These are phyloP conservation scores for Hiodon tergisus DNA, from an alignment of 2,113 vertebrate species.

Conservation along the genomic window DNA sequence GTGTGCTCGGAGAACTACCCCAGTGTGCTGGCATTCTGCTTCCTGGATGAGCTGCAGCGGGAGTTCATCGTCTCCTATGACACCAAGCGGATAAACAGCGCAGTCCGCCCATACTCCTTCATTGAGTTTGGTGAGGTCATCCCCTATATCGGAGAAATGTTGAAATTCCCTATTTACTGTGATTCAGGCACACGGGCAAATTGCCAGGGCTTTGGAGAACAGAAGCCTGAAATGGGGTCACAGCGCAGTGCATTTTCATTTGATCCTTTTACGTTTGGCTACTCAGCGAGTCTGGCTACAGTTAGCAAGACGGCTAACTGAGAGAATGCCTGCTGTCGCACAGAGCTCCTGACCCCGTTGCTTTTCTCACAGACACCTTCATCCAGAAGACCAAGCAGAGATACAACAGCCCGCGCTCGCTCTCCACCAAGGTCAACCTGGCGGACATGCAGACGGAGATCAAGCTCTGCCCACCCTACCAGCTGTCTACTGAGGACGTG, in stretches of 20 bases:
- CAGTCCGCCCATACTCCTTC: conserved; percentile 89
- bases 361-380: conserved; percentile 74
- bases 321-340: not conserved
- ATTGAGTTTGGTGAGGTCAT: conserved; percentile 90
- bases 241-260: too few relatives aligned
- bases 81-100: conserved; percentile 76
- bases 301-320: too few relatives aligned
- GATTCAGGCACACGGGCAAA: too few relatives aligned
- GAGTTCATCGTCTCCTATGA: conserved; percentile 94
- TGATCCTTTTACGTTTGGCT: too few relatives aligned
- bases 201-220: too few relatives aligned
- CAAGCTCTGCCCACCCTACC: conserved; percentile 87
- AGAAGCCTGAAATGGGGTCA: too few relatives aligned
- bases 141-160: too few relatives aligned
- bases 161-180: too few relatives aligned
- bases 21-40: conserved; percentile 90
- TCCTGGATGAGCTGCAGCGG: conserved; percentile 94
- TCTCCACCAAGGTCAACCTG: conserved; percentile 93
- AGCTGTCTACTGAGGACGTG: conserved; percentile 80
- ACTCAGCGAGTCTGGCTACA: too few relatives aligned
- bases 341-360: not conserved
- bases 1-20: conserved; percentile 89
- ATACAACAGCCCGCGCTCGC: conserved; percentile 93
- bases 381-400: conserved; percentile 98
- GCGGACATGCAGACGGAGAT: conserved; percentile 97